These are phyloP conservation scores for Epinotia demarniana DNA, from an alignment of 2,888 invertebrate genomes.

Conservation along the genomic window DNA sequence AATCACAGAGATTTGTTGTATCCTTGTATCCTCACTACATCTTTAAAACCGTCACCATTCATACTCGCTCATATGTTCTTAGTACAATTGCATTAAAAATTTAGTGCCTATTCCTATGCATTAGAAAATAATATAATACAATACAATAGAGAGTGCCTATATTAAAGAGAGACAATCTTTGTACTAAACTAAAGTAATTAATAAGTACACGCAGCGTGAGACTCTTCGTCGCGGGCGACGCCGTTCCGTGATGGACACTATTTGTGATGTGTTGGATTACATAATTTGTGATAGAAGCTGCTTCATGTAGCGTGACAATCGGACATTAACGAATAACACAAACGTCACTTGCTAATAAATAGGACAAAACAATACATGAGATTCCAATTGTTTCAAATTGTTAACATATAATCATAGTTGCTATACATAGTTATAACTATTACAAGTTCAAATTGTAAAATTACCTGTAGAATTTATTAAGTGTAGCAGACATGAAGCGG, in stretches of 20 bases:
- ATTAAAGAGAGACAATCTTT: slow-evolving; percentile 82
- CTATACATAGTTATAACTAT: slow-evolving; percentile 21
- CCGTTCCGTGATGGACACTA: slow-evolving; percentile 58
- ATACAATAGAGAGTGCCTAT: slow-evolving; percentile 82
- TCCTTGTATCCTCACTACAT: slow-evolving; percentile 64
- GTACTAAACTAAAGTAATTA: slow-evolving; percentile 79
- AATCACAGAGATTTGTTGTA: slow-evolving; percentile 81
- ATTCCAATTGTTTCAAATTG: slow-evolving; percentile 37
- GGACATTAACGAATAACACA: slow-evolving; percentile 33
- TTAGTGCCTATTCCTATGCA: slow-evolving; percentile 70
- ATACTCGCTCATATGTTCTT: slow-evolving; percentile 69
- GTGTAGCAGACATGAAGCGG: slow-evolving; percentile 26
- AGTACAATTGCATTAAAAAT: slow-evolving; percentile 65
- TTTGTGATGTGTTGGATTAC: slow-evolving; percentile 78
- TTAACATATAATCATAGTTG: slow-evolving; percentile 20
- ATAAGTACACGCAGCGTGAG: slow-evolving; percentile 80
- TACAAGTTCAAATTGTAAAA: slow-evolving; percentile 27
- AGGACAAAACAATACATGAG: slow-evolving; percentile 43
- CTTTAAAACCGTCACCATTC: slow-evolving; percentile 73
- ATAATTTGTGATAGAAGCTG: slow-evolving; percentile 67
- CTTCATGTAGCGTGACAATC: slow-evolving; percentile 43
- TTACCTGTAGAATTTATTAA: slow-evolving; percentile 31
- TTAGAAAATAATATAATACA: slow-evolving; percentile 60
- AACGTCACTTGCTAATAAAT: slow-evolving; percentile 33
- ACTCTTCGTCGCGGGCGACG: slow-evolving; percentile 69